phyloP scores from a whole-genome alignment of 2,797 vertebrate species.

The Etheostoma perlongum region DNA sequence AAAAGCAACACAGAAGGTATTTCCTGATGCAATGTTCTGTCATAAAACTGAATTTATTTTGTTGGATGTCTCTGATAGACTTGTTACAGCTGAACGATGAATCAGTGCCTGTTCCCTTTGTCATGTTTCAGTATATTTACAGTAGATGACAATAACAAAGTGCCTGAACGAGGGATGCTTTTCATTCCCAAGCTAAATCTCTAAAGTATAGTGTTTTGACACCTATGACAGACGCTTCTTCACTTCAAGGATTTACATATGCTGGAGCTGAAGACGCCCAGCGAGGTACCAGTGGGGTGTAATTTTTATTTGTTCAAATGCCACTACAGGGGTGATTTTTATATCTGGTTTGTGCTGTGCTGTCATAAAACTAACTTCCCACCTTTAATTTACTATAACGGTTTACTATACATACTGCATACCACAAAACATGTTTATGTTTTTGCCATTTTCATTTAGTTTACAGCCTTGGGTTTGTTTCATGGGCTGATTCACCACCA shows the following conservation, averaged over 20 bases:
- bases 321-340: constrained; percentile 38
- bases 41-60: constrained; percentile 39
- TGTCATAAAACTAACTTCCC: constrained; percentile 51
- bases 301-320: constrained; percentile 61
- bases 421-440: background rate
- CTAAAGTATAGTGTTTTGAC: constrained; percentile 61
- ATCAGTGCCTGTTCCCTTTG: constrained; percentile 42
- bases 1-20: constrained; percentile 11
- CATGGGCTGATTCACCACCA: constrained; percentile 27
- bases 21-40: constrained; percentile 39
- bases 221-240: constrained; percentile 66
- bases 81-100: constrained; percentile 51
- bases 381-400: constrained; percentile 32
- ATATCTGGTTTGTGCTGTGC: constrained; percentile 43
- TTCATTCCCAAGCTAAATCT: constrained; percentile 46
- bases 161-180: constrained; percentile 45
- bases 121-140: constrained; percentile 60
- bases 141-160: constrained; percentile 57
- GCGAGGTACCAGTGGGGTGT: constrained; percentile 48
- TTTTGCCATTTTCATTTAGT: constrained; percentile 28
- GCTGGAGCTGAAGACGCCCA: constrained; percentile 44
- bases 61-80: constrained; percentile 42
- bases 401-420: too few species aligned
- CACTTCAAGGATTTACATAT: constrained; percentile 70
- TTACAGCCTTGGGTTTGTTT: constrained; percentile 12